phyloP scores from a whole-genome alignment of 2,113 vertebrate species.

The Lucifuga dentata region DNA sequence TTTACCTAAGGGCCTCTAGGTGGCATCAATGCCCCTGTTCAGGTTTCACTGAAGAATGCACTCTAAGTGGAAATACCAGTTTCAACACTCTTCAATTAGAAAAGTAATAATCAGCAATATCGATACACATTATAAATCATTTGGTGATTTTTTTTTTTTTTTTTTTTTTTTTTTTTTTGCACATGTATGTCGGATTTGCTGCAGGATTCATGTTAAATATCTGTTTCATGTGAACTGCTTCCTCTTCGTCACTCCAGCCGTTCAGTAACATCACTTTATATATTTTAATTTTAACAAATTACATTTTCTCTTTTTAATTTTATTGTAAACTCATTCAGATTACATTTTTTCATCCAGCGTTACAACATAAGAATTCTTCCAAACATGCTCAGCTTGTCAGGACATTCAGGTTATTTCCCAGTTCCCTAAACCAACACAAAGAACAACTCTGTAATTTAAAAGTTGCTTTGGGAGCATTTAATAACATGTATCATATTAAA shows the following conservation, averaged over 20 bases:
- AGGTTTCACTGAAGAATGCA: constrained; percentile 31
- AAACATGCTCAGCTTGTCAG: constrained; percentile 1
- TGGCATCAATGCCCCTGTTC: constrained; percentile 64
- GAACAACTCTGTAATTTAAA: constrained; percentile 27
- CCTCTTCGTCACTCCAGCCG: not conserved
- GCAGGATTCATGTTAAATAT: constrained; percentile 4
- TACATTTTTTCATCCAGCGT: not conserved
- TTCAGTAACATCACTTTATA: not conserved
- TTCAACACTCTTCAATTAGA: constrained; percentile 33
- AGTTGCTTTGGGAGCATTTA: constrained; percentile 17
- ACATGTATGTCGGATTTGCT: not conserved
- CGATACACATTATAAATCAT: not conserved
- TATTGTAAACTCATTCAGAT: not conserved
- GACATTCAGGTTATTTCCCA: constrained; percentile 16
- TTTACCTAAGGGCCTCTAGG: constrained; percentile 57
- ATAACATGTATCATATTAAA: constrained; percentile 40
- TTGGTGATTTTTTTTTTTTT: constrained; percentile 5
- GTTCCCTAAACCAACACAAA: not conserved
- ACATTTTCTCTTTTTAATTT: not conserved
- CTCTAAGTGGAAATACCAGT: constrained; percentile 65
- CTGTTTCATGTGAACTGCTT: not conserved
- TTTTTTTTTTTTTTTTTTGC: too few relatives aligned
- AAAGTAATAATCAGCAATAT: constrained; percentile 29
- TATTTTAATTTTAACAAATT: not conserved
- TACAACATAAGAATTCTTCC: not conserved